These are phyloP conservation scores for Drosophila arawakana DNA, from an alignment of 1,140 invertebrate genomes.

Conservation along the genomic window DNA sequence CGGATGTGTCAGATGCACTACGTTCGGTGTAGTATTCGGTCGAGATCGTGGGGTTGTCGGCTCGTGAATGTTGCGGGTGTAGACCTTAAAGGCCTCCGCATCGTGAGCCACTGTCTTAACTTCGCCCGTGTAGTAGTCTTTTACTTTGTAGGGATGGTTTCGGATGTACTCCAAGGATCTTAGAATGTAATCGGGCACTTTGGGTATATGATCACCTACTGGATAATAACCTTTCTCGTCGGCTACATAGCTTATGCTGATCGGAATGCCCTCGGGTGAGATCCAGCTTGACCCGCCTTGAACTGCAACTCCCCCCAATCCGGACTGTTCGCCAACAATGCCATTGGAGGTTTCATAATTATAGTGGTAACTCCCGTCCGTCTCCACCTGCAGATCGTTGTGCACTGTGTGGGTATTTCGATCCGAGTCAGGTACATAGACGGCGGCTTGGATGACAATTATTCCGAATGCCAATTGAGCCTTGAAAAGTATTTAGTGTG, in stretches of 20 bases:
- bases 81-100: slow-evolving; percentile 72
- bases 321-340: slow-evolving; percentile 86
- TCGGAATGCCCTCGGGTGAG: slow-evolving; percentile 84
- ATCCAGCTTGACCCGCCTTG: slow-evolving; percentile 68
- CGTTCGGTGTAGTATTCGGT: slow-evolving; percentile 58
- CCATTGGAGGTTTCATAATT: slow-evolving; percentile 87
- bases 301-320: slow-evolving; percentile 70
- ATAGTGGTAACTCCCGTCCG: slow-evolving; percentile 85
- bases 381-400: slow-evolving; percentile 67
- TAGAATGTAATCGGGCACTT: slow-evolving; percentile 76
- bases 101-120: slow-evolving; percentile 66
- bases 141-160: slow-evolving; percentile 80
- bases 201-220: slow-evolving; percentile 85
- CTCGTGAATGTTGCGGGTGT: slow-evolving; percentile 57
- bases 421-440: slow-evolving; percentile 70
- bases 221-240: slow-evolving; percentile 87
- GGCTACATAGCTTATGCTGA: slow-evolving; percentile 86
- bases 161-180: slow-evolving; percentile 85
- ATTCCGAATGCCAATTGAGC: slow-evolving; percentile 39
- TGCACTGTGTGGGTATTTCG: slow-evolving; percentile 62
- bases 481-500: slow-evolving; percentile 25
- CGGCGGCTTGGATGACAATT: slow-evolving; percentile 37
- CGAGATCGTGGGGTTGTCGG: slow-evolving; percentile 52
- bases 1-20: slow-evolving; percentile 67
- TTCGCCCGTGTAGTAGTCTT: slow-evolving; percentile 72